Base-by-base conservation (phyloP, 1,140 invertebrate species). In the Nixonia krombeini region DNA sequence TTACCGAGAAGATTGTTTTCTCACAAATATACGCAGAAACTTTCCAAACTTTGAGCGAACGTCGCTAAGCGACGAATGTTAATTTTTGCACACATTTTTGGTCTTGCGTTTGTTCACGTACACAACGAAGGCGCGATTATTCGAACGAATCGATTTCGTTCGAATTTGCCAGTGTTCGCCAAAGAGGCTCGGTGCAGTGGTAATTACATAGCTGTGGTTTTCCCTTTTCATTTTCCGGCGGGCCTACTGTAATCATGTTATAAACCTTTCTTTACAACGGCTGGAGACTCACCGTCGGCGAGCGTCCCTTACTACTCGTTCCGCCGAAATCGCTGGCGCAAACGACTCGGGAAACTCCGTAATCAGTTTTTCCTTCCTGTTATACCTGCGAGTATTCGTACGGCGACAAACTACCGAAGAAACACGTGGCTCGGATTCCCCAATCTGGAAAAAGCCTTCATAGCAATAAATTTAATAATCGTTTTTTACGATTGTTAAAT, bases 261-360 rank as follows among this genome's bases (percentile, higher is more conserved):
- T 49, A 63, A 63, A 56, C 23, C 35, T 25, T 51, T 45, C 51
- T 64, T 64, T 50, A 51, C 25, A 64, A 56, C 38, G 12, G 35
- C 47, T 25, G 8, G 13, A 46, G 21, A 33, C 46, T 64, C 26
- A 51, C 52, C 52, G 45, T 41, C 42, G 49, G 49, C 21, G 12
- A 15, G 7, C 5, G 40, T 9, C 13, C 29, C 38, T 8, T 23
- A 10, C 31, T 25, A 42, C 45, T 35, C 47, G 40, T 44, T 57
- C 40, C 18, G 9, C 35, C 47, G 33, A 65, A 65, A 65, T 65
- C 46, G 9, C 25, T 37, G 42, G 44, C 8, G 35, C 61, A 57
- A 52, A 65, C 42, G 49, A 41, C 28, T 29, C 28, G 2, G 28
- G 28, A 29, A 8, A 35, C 25, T 58, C 53, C 52, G 53, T 58